Conservation (phyloP, 2,113 vertebrate species). For the Oryzias woworae region DNA sequence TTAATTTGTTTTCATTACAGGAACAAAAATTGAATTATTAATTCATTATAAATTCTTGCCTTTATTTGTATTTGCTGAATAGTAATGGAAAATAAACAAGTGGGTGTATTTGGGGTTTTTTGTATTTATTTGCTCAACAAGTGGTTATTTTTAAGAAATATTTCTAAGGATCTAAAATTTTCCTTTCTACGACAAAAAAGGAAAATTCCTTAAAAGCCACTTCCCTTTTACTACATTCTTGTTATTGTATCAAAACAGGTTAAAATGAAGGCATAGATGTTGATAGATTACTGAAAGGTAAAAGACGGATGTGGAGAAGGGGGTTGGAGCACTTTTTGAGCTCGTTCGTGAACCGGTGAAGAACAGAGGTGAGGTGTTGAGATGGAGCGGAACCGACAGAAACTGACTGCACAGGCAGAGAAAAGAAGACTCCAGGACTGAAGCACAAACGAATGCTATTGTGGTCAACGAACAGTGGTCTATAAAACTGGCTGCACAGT, state of each 20-base stretch:
- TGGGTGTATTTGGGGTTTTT: background rate
- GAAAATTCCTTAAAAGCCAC: too few relatives aligned
- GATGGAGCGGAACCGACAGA: conserved; percentile 85
- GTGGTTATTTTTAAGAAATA: too few relatives aligned
- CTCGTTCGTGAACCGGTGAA: conserved; percentile 58
- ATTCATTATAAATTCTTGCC: background rate
- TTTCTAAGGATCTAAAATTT: too few relatives aligned
- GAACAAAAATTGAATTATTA: background rate
- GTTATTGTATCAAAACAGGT: conserved; percentile 35
- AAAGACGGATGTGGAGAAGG: conserved; percentile 27
- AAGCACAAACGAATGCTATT: conserved; percentile 85
- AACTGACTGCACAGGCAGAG: conserved; percentile 78
- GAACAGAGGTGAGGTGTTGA: conserved; percentile 77
- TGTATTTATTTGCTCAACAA: background rate
- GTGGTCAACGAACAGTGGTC: conserved; percentile 81
- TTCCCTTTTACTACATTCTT: too few relatives aligned
- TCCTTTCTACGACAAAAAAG: too few relatives aligned
- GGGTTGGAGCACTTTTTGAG: conserved; percentile 43
- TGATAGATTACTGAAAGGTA: conserved; percentile 25
- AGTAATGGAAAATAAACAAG: conserved; percentile 33
- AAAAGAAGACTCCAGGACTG: conserved; percentile 74
- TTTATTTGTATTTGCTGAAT: conserved; percentile 22
- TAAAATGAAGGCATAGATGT: conserved; percentile 42
- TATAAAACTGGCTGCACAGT: conserved; percentile 82
- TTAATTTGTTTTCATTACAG: too few relatives aligned